Evolutionary conservation across 2,797 vertebrate species (phyloP), one percentile per base, ranked within the genome.

Genomic region (Eremophila alpestris): DNA sequence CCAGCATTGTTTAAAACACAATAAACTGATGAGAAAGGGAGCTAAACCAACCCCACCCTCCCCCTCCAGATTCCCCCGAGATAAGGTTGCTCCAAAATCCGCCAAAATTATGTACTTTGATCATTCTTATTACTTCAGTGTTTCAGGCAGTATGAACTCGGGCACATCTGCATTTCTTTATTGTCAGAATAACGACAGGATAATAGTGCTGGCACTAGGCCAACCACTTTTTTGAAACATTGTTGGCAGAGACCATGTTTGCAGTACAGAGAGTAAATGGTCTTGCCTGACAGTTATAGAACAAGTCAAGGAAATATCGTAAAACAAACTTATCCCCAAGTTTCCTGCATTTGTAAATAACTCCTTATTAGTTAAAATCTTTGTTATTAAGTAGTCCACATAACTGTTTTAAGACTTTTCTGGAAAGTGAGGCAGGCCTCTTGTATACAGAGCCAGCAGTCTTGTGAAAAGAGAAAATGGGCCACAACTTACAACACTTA

Each of bases 151-250:
- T 43, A 80, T 48, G 90, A 94, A 85, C 82, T 80, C 11, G 14
- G 79, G 69, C 76, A 94, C 91, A 96, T 95, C 91, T 96, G 93
- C 82, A 85, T 71, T 94, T 94, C 91, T 92, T 94, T 95, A 92
- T 77, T 91, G 91, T 87, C 87, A 83, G 69, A 93, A 89, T 83
- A 94, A 80, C 14, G 91, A 91, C 93, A 93, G 93, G 64, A 93
- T 94, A 96, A 94, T 81, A 68, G 87, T 34, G 54, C 30, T 94
- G 94, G 95, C 87, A 40, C 7, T 9, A 32, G 54, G 75, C 95
- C 94, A 96, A 54, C 5, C 43, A 11, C 46, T 89, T 96, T 95
- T 78, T 70, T 74, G 24, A 64, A 85, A 58, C 40, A 55, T 20
- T 91, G 77, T n/a, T 93, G 89, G 94, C 96, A 89, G 8, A 0